A percentile compares a stretch with the other conserved stretches of the same genome.
Conservation (phyloP, 2,888 invertebrate genomes). For the Lacanobia wlatinum region DNA sequence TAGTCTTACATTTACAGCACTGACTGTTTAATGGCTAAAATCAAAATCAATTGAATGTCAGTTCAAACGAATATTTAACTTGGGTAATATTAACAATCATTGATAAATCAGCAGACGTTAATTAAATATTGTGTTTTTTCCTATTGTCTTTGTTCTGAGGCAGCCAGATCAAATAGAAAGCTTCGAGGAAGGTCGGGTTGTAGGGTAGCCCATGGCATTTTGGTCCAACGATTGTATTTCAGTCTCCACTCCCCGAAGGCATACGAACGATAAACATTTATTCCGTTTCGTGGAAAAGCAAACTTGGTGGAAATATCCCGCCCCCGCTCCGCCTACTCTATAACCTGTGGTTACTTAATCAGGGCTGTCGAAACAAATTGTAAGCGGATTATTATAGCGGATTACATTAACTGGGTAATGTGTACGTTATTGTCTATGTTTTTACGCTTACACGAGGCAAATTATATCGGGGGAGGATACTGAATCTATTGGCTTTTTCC, state of each 20-base stretch:
- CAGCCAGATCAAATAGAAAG: neutral
- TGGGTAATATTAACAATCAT: no score
- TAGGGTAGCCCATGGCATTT: slow-evolving; percentile 9
- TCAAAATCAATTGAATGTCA: no score
- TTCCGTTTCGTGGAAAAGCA: slow-evolving; percentile 14
- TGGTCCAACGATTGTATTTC: slow-evolving; percentile 15
- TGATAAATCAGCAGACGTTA: no score
- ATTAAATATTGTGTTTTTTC: neutral
- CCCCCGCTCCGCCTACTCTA: slow-evolving; percentile 37
- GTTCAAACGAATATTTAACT: no score
- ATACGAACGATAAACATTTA: slow-evolving; percentile 41
- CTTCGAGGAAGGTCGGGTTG: no score
- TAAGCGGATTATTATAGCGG: slow-evolving; percentile 57
- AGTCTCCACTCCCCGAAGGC: slow-evolving; percentile 38
- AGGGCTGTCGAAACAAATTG: slow-evolving; percentile 46
- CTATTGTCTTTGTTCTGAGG: neutral
- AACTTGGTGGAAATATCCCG: slow-evolving; percentile 27
- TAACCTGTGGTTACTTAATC: slow-evolving; percentile 38
- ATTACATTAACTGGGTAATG: slow-evolving; percentile 53
- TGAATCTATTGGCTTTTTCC: slow-evolving; percentile 40
- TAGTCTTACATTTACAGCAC: no score
- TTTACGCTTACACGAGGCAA: slow-evolving; percentile 41
- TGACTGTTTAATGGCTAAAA: no score
- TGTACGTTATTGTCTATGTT: slow-evolving; percentile 49
- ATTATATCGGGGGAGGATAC: slow-evolving; percentile 43